Base-by-base conservation (phyloP, 2,888 invertebrate genomes). In the Melanostoma mellinum region DNA sequence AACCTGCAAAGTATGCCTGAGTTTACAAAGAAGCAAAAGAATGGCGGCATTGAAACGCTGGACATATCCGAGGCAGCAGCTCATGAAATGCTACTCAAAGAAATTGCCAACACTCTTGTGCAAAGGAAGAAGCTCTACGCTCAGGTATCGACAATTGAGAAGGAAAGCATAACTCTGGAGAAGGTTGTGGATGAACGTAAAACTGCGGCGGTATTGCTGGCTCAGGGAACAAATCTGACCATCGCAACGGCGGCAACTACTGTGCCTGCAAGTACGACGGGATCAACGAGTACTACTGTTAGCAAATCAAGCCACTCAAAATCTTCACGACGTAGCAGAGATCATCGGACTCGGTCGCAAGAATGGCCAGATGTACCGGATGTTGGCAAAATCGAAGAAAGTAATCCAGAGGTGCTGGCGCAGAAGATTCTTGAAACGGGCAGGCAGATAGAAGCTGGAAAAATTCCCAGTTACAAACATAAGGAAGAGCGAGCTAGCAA, bases 291-390 rank as follows among this genome's bases (percentile, higher is more conserved):
- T 44, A 33, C 44, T 6, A 52, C 90, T 89, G 86, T 88, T 88
- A 6, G 89, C 88, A 85, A 86, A 86, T 52, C 80, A 63, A 79
- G 78, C 86, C 90, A 89, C 77, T 86, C 87, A 4, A 90, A 94
- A 87, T 91, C 93, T 0, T 92, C 93, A 0, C 92, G 96, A 36
- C 94, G 94, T 87, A 93, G 92, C 75, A 92, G 95, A 20, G 96
- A 96, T 87, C 94, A 95, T 87, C 93, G 97, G 20, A 94, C 95
- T 4, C 93, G 97, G 2, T 96, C 97, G 0, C 97, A 97, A 88
- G 97, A 97, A 89, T 97, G 97, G 97, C 97, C 97, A 0, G 97
- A 97, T 87, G 95, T 97, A 38, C 97, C 97, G 1, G 97, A 97
- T 87, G 94, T 97, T 65, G 96, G 96, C 1, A 97, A 97, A 91